Evolutionary conservation across 2,888 invertebrate genomes (phyloP), one percentile per base, ranked within the genome.

Genomic region (Stenotaenia linearis): DNA sequence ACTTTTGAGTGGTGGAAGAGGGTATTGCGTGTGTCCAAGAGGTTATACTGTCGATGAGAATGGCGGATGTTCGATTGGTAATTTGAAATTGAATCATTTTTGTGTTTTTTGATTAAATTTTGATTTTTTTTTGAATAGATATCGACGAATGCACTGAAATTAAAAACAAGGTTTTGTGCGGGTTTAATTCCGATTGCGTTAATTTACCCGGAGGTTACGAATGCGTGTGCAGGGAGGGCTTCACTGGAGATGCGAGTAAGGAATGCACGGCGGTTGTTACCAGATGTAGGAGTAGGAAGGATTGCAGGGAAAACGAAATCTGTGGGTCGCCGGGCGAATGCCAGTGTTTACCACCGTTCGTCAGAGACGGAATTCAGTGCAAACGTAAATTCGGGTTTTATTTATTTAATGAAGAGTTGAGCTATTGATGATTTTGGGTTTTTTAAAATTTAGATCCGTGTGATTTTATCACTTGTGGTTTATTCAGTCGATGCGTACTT

Each of bases 321-420:
- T 96, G 96, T 85, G 91, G 95, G 30, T 93, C 96, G 85, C 95
- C 95, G 0, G 96, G 96, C 0, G 92, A 94, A 86, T 96, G 96
- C 84, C 90, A 95, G 21, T 96, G 96, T 85, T 94, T 94, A 32
- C 95, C 95, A 21, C 96, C 96, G 0, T 96, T 92, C 87, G 90
- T 92, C 10, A 89, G 90, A 23, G 94, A 95, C 84, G 91, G 91
- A 40, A 93, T 94, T 85, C 92, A 92, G 85, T 96, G 96, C 85
- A 95, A 95, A 87, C 96, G 93, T 88, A 84, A 85, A 85, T 85
- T 78, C n/a, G n/a, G 28, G 5, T 23, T 1, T 50, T 23, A 23
- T 74, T 12, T 15, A 76, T 12, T 12, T 45, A 15, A n/a, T 78
- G 15, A 12, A 23, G 15, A 23, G 28, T 61, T 79, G 40, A 30